Evolutionary conservation across 2,888 invertebrate species (phyloP).

Genomic region (Thelaira solivaga): DNA sequence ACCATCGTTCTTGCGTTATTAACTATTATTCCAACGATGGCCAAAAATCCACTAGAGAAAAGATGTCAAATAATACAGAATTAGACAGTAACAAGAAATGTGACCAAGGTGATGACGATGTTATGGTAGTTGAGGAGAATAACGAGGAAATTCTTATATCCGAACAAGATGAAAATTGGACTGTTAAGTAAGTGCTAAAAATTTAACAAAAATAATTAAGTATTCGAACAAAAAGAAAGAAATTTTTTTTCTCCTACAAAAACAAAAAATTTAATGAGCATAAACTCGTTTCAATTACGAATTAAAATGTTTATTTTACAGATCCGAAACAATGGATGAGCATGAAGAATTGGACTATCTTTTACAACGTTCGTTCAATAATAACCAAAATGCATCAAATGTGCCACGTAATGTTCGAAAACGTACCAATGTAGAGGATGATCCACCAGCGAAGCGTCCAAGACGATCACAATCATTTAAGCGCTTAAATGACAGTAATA

Average conservation of each 20-base stretch:
- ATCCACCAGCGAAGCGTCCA: conserved; percentile 26
- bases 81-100: background rate
- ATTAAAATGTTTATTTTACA: background rate
- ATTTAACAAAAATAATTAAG: too few relatives aligned
- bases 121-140: conserved; percentile 47
- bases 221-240: background rate
- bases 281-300: too few relatives aligned
- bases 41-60: background rate
- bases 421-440: background rate
- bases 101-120: conserved; percentile 16
- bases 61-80: background rate
- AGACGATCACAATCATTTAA: conserved; percentile 41
- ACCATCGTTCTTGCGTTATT: conserved; percentile 42
- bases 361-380: conserved; percentile 43
- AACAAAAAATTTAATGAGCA: too few relatives aligned
- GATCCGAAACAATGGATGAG: conserved; percentile 57
- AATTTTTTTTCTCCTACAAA: too few relatives aligned
- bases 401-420: conserved; percentile 14
- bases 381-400: background rate
- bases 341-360: conserved; percentile 54
- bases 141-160: conserved; percentile 57
- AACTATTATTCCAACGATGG: conserved; percentile 1
- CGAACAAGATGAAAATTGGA: conserved; percentile 58
- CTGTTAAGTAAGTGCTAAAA: conserved; percentile 47
- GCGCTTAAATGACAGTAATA: conserved; percentile 38